These are phyloP conservation scores for Cyphomyrus discorhynchus DNA, from an alignment of 2,113 vertebrate genomes.

Conservation along the genomic window DNA sequence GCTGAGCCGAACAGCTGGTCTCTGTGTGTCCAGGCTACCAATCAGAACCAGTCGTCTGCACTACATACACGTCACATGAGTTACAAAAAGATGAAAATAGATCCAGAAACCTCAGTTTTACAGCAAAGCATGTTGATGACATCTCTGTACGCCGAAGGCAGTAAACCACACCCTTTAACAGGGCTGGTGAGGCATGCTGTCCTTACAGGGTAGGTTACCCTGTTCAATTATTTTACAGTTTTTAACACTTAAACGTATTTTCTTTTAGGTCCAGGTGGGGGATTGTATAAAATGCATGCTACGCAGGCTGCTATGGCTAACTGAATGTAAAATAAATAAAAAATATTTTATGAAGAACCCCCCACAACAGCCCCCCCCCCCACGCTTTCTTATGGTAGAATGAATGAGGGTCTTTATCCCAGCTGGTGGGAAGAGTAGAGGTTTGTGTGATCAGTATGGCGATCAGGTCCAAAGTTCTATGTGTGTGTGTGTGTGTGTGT, in stretches of 20 bases:
- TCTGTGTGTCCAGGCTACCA: background rate
- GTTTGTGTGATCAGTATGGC: slow-evolving; percentile 54
- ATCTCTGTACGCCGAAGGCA: background rate
- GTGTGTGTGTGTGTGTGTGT: too few species aligned
- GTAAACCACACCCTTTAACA: background rate
- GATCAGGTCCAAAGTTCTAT: slow-evolving; percentile 49
- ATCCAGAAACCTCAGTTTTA: background rate
- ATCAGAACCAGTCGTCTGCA: background rate
- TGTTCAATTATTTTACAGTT: background rate
- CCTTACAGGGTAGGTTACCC: background rate
- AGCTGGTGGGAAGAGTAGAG: slow-evolving; percentile 58
- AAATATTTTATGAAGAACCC: slow-evolving; percentile 39
- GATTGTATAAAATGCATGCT: background rate
- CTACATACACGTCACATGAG: background rate
- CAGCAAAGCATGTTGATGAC: background rate
- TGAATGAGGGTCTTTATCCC: slow-evolving; percentile 74
- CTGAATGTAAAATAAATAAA: slow-evolving; percentile 20
- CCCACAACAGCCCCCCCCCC: slow-evolving; percentile 21
- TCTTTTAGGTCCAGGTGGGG: background rate
- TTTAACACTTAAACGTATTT: background rate
- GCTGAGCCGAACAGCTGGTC: background rate
- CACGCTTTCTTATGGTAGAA: slow-evolving; percentile 50
- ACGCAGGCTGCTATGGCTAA: background rate
- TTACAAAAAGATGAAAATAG: background rate
- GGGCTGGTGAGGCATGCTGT: background rate